phyloP scores from a whole-genome alignment of 2,888 invertebrate genomes.

The Athalia circularis region DNA sequence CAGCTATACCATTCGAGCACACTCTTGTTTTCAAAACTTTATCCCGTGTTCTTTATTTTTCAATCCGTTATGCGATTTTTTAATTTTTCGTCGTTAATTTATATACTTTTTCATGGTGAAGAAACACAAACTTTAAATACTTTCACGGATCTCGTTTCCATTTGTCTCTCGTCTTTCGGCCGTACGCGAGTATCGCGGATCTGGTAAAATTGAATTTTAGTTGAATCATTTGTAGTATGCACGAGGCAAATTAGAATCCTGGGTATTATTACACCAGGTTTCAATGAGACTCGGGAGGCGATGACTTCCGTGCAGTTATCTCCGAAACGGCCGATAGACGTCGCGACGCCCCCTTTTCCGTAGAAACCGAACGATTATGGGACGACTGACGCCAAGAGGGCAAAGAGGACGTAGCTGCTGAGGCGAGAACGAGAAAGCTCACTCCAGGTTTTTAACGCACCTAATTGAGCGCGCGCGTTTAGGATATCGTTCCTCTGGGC shows the following conservation, averaged over 20 bases:
- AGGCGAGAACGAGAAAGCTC: conserved; percentile 17
- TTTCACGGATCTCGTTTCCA: no score
- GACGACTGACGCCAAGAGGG: conserved; percentile 21
- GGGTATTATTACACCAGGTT: conserved; percentile 15
- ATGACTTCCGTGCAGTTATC: conserved; percentile 29
- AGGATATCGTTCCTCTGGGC: conserved; percentile 47
- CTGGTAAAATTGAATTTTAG: no score
- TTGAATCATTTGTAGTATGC: background rate
- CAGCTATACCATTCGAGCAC: conserved; percentile 37
- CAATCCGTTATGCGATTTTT: conserved; percentile 1
- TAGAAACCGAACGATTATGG: conserved; percentile 34
- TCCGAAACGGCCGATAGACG: conserved; percentile 9
- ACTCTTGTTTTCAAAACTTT: conserved; percentile 46
- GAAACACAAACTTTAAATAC: no score
- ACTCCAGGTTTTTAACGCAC: conserved; percentile 45
- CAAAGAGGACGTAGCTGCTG: conserved; percentile 13
- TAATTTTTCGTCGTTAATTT: background rate
- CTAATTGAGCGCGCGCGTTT: conserved; percentile 43
- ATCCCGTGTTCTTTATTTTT: conserved; percentile 13
- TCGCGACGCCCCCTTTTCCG: background rate
- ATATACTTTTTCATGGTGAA: no score
- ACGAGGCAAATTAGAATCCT: background rate
- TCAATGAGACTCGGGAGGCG: background rate
- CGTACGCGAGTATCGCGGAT: no score
- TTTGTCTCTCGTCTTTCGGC: no score